phyloP scores from a whole-genome alignment of 2,113 vertebrate species.

The Cephalopterus ornatus region DNA sequence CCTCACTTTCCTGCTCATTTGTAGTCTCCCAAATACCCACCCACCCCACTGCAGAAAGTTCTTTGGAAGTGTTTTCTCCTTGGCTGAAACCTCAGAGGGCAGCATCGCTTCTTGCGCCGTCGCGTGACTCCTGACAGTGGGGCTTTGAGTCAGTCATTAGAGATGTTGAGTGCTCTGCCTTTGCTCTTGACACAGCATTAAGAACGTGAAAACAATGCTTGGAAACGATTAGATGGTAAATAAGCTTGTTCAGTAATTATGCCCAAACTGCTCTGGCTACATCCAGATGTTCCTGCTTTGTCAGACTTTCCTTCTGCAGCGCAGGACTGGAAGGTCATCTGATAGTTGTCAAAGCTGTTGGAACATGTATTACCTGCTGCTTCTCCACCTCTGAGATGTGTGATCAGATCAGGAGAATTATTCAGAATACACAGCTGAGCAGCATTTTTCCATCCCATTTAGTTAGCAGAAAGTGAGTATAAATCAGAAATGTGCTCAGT shows the following conservation, averaged over 20 bases:
- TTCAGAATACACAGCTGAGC: background rate
- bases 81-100: background rate
- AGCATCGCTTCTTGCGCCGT: rapidly evolving
- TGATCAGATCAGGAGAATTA: background rate
- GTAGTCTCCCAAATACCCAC: rapidly evolving
- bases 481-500: background rate
- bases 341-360: background rate
- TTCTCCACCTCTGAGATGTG: background rate
- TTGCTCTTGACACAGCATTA: background rate
- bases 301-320: background rate
- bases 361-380: background rate
- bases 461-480: background rate
- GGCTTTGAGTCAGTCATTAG: background rate
- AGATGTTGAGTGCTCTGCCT: background rate
- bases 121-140: background rate
- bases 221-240: constrained; percentile 2
- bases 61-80: background rate
- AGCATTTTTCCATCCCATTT: background rate
- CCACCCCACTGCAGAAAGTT: background rate
- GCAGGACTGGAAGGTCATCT: background rate
- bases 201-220: background rate
- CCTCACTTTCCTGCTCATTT: background rate
- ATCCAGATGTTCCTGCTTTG: constrained; percentile 6
- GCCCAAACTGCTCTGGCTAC: background rate
- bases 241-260: background rate